Conservation (phyloP, 2,113 vertebrate genomes). For the Neodon shergylaensis region DNA sequence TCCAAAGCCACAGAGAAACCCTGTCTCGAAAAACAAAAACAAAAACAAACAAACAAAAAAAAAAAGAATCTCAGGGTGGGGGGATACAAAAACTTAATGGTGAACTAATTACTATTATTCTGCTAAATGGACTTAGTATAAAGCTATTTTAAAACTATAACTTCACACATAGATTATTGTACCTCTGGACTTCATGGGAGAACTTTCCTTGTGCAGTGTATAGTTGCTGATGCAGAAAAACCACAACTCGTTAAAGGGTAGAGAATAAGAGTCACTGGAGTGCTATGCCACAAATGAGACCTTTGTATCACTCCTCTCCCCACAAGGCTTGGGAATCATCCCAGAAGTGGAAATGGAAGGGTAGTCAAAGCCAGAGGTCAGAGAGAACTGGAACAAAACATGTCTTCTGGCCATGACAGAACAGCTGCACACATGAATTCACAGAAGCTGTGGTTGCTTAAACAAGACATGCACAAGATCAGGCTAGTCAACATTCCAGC, state of each 20-base stretch:
- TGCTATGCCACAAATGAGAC: not conserved
- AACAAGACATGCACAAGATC: not conserved
- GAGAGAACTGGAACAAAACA: not conserved
- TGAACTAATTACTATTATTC: not conserved
- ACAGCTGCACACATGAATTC: not conserved
- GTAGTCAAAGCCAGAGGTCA: not conserved
- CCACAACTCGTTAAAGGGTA: not conserved
- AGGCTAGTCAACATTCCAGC: not conserved
- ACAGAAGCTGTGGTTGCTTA: not conserved
- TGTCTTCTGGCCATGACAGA: not conserved
- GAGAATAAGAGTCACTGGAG: not conserved
- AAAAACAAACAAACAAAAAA: too few relatives aligned
- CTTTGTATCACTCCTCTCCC: not conserved
- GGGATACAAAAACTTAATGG: too few relatives aligned
- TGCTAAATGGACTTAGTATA: not conserved
- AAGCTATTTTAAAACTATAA: not conserved
- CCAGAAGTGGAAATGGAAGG: not conserved
- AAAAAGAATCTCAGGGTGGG: too few relatives aligned
- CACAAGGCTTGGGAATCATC: not conserved
- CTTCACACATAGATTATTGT: not conserved
- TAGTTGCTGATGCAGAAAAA: not conserved
- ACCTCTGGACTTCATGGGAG: not conserved
- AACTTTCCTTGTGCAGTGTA: not conserved
- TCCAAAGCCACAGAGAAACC: too few relatives aligned
- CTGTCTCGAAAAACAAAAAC: too few relatives aligned